Evolutionary conservation across 2,888 invertebrate species (phyloP).

Genomic region (Xestia rhomboidea): DNA sequence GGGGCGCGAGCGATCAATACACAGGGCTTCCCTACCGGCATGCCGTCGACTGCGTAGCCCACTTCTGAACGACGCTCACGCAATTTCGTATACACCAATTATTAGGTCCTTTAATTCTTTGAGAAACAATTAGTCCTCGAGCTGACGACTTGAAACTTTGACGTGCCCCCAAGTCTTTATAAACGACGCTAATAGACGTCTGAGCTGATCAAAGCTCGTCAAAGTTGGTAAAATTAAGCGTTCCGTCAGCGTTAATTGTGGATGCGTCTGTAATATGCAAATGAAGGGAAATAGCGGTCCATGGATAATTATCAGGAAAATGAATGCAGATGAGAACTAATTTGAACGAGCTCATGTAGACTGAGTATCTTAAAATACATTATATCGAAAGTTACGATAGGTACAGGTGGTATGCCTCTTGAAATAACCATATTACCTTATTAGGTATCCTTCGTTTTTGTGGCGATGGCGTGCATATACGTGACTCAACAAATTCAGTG

Average conservation of each 20-base stretch:
- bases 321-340: conserved; percentile 48
- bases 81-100: conserved; percentile 73
- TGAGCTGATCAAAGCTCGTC: conserved; percentile 59
- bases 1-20: conserved; percentile 88
- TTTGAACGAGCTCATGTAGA: conserved; percentile 33
- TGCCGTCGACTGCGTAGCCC: conserved; percentile 76
- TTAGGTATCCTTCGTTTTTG: conserved; percentile 28
- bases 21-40: conserved; percentile 84
- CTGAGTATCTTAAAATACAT: conserved; percentile 21
- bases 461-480: conserved; percentile 56
- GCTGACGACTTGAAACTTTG: conserved; percentile 56
- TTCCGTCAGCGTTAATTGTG: conserved; percentile 46
- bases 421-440: not conserved
- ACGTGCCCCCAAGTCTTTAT: conserved; percentile 45
- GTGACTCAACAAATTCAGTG: conserved; percentile 72
- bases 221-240: conserved; percentile 60
- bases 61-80: conserved; percentile 77
- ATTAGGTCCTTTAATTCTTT: conserved; percentile 66
- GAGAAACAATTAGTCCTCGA: conserved; percentile 69
- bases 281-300: conserved; percentile 47
- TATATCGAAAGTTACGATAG: conserved; percentile 30
- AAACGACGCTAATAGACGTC: conserved; percentile 55
- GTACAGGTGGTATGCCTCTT: conserved; percentile 5
- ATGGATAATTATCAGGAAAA: conserved; percentile 42
- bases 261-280: conserved; percentile 57